A percentile compares a stretch with the other conserved stretches of the same genome.
Evolutionary conservation across 2,888 invertebrate genomes (phyloP).

Genomic region (Conus canariensis): DNA sequence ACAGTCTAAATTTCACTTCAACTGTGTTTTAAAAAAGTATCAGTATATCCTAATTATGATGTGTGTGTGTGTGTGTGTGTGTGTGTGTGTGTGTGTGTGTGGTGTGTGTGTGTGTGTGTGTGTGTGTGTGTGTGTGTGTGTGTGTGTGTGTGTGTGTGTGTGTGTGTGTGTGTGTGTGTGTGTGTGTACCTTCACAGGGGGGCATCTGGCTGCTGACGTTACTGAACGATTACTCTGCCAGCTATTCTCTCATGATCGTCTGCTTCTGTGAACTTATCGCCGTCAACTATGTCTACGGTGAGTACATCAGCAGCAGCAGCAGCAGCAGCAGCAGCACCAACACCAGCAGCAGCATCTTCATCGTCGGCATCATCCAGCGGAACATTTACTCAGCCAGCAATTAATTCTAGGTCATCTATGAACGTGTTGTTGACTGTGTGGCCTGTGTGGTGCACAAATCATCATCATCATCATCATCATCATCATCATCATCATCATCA

Average conservation of each 20-base stretch:
- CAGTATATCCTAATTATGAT: too few species aligned
- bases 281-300: slow-evolving; percentile 58
- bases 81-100: too few species aligned
- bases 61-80: too few species aligned
- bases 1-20: too few species aligned
- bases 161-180: too few species aligned
- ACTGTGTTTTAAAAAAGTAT: too few species aligned
- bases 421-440: too few species aligned
- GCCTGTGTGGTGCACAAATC: background rate
- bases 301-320: slow-evolving; percentile 16
- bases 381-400: too few species aligned
- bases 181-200: slow-evolving; percentile 43
- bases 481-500: slow-evolving; percentile 12
- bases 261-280: slow-evolving; percentile 53
- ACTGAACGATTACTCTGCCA: slow-evolving; percentile 54
- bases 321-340: background rate
- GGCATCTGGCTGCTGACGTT: slow-evolving; percentile 57
- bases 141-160: too few species aligned
- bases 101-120: too few species aligned
- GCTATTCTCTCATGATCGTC: slow-evolving; percentile 52
- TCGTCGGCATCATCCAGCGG: background rate
- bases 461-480: slow-evolving; percentile 14
- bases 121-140: too few species aligned
- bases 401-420: too few species aligned
- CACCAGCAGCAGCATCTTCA: background rate